Evolutionary conservation across 2,113 vertebrate species (phyloP).

Genomic region (Dicaeum eximium): DNA sequence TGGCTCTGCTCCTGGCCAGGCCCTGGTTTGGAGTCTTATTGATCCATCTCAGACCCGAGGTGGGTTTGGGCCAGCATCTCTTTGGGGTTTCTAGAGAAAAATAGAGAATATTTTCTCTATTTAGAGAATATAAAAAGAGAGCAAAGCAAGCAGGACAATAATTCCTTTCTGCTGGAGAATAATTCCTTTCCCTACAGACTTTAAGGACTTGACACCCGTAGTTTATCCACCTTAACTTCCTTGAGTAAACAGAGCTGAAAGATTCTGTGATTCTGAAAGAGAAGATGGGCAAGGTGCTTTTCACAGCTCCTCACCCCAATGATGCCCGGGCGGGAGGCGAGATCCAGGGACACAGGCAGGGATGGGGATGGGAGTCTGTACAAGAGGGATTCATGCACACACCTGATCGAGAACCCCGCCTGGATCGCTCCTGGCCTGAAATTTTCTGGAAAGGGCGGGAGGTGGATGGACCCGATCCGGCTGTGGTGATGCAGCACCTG

Average conservation of each 20-base stretch:
- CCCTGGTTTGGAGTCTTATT: not conserved
- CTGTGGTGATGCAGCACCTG: fast-evolving
- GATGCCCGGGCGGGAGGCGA: fast-evolving
- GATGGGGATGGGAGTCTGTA: not conserved
- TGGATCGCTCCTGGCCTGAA: not conserved
- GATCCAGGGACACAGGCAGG: not conserved
- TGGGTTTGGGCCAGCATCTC: not conserved
- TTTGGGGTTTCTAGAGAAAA: not conserved
- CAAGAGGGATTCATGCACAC: not conserved
- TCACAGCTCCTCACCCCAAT: not conserved
- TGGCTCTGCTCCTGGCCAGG: not conserved
- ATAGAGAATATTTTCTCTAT: no score
- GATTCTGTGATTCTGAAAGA: not conserved
- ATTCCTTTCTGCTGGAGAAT: not conserved
- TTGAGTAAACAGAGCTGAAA: not conserved
- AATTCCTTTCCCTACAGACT: not conserved
- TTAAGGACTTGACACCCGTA: not conserved
- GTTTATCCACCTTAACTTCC: not conserved
- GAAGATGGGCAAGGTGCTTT: not conserved
- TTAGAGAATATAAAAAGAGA: no score
- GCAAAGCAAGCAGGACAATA: no score
- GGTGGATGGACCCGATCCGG: fast-evolving
- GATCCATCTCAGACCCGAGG: not conserved
- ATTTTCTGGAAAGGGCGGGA: not conserved
- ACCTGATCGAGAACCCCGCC: not conserved